phyloP scores from a whole-genome alignment of 2,888 invertebrate species.

The Dinocampus coccinellae region DNA sequence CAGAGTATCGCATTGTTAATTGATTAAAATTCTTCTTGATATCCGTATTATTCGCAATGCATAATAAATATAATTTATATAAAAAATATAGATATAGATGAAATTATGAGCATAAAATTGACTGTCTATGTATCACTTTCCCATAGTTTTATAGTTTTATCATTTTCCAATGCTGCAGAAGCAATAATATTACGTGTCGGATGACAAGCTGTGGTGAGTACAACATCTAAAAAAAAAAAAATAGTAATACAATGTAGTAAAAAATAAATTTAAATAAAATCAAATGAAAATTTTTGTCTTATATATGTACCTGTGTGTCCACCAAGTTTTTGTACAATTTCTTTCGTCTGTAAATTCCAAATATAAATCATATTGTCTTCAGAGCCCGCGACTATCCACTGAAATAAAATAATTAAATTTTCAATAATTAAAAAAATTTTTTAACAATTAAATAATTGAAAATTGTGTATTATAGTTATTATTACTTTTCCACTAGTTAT shows the following conservation, averaged over 20 bases:
- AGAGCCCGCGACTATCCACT: slow-evolving; percentile 99
- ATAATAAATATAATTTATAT: slow-evolving; percentile 45
- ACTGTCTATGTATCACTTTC: slow-evolving; percentile 88
- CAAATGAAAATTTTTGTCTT: too few species aligned
- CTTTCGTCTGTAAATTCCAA: slow-evolving; percentile 99
- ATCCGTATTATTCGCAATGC: slow-evolving; percentile 17
- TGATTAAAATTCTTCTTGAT: too few species aligned
- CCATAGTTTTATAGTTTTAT: slow-evolving; percentile 99
- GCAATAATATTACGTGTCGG: slow-evolving; percentile 99
- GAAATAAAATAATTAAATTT: slow-evolving; percentile 55
- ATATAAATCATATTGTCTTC: slow-evolving; percentile 99
- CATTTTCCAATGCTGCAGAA: slow-evolving; percentile 97
- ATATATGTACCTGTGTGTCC: slow-evolving; percentile 95
- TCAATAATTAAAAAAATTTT: too few species aligned
- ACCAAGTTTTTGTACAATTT: slow-evolving; percentile 97
- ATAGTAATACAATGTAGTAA: too few species aligned
- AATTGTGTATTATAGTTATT: slow-evolving; percentile 32
- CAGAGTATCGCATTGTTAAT: too few species aligned
- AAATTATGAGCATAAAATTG: slow-evolving; percentile 22
- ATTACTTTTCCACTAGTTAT: slow-evolving; percentile 98
- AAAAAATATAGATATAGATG: slow-evolving; percentile 42
- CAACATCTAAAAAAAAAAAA: slow-evolving; percentile 80
- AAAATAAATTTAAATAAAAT: too few species aligned
- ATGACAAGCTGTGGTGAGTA: slow-evolving; percentile 98
- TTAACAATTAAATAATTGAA: too few species aligned